Evolutionary conservation across 2,797 vertebrate genomes (phyloP), one percentile per base, ranked within the genome.

Genomic region (Philypnodon macrostomus): DNA sequence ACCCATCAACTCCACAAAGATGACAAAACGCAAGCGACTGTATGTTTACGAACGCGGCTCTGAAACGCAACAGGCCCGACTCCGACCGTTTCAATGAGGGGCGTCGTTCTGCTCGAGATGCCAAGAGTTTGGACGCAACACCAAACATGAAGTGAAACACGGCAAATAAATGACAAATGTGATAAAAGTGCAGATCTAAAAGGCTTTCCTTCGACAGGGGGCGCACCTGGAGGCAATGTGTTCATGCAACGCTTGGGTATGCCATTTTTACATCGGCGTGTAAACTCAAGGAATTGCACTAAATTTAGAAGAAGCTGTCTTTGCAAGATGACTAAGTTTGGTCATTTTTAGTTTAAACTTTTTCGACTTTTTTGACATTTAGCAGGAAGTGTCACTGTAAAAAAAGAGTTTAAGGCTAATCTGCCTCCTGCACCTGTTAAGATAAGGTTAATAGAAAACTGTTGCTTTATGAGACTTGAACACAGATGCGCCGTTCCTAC

Each of bases 1-100:
- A 49, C 53, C 61, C 70, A 81, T 81, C 54, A 61, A 56, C 55
- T 73, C 63, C 62, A 78, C 67, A 75, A 73, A 69, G 70, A 73
- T 80, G 67, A 64, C 71, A 33, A 52, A 79, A 75, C 74, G 73
- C 19, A 48, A 14, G 19, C 58, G 36, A 58, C 44, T 62, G 58
- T 34, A 7, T 44, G 53, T 53, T 56, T 48, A 69, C 59, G 73
- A 62, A 59, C 65, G 68, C 1, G 40, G 31, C 46, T 53, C 35
- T 34, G 57, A 63, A 65, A 64, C 2, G 11, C 41, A 39, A 29
- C 6, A 39, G 40, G 18, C 47, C 45, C 47, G 53, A 70, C 53
- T 50, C 42, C 35, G 59, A 32, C 39, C 12, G 24, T 47, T 58
- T 48, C 57, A 73, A 41, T n/a, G 57, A 52, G 45, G 30, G 54